Evolutionary conservation across 2,797 vertebrate genomes (phyloP).

Genomic region (Sternarchorhynchus goeldii): DNA sequence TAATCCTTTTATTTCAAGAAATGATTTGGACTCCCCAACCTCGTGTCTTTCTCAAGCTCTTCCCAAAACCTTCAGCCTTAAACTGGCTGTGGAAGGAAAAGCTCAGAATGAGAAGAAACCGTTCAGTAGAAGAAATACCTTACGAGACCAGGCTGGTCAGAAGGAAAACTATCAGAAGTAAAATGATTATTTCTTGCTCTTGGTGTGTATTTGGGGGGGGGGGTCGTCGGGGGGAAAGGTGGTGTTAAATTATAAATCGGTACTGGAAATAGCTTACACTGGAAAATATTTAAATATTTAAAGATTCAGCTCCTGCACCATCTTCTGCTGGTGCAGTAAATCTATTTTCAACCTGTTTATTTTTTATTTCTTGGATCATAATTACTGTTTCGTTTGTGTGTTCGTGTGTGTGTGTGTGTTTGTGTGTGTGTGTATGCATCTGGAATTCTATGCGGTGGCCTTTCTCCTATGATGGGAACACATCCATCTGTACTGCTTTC

Average conservation of each 20-base stretch:
- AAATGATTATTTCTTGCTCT: conserved; percentile 45
- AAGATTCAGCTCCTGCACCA: conserved; percentile 67
- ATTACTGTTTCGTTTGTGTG: conserved; percentile 13
- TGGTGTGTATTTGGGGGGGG: conserved; percentile 36
- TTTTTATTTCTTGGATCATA: conserved; percentile 52
- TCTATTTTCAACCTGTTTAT: conserved; percentile 63
- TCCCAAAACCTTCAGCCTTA: not conserved
- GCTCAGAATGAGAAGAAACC: conserved; percentile 1
- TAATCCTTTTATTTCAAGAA: conserved; percentile 5
- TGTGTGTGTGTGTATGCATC: not conserved
- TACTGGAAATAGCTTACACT: conserved; percentile 77
- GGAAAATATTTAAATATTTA: conserved; percentile 80
- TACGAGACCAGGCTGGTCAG: conserved; percentile 31
- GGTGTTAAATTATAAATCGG: conserved; percentile 79
- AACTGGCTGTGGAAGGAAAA: no score
- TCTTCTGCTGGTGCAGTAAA: conserved; percentile 66
- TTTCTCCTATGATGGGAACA: conserved; percentile 23
- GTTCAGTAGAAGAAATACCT: not conserved
- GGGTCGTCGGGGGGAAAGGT: conserved; percentile 66
- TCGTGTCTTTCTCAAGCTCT: not conserved
- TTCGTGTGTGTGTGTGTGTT: not conserved
- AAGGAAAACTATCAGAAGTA: conserved; percentile 44
- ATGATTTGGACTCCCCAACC: conserved; percentile 3
- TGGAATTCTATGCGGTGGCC: not conserved
- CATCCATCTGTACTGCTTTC: conserved; percentile 25